Conservation (phyloP, 2,888 invertebrate species). For the Iphiclides podalirius region DNA sequence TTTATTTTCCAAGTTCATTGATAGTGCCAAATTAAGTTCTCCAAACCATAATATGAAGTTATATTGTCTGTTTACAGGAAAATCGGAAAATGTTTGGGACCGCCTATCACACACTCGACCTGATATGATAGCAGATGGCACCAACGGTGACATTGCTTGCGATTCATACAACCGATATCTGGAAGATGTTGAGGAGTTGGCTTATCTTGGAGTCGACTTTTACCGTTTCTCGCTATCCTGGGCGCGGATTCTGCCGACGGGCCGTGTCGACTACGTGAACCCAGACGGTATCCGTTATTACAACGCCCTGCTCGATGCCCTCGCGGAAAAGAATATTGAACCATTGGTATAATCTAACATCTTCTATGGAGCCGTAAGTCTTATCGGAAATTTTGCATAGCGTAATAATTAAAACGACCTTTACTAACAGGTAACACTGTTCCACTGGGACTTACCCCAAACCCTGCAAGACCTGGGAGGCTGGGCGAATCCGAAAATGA, state of each 20-base stretch:
- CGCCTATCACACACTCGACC: constrained; percentile 71
- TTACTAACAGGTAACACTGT: constrained; percentile 76
- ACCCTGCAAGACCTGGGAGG: constrained; percentile 77
- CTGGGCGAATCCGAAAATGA: constrained; percentile 75
- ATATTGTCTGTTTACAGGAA: too few species aligned
- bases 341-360: constrained; percentile 65
- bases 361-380: too few species aligned
- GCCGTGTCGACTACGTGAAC: constrained; percentile 77
- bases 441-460: constrained; percentile 85
- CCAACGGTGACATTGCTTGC: constrained; percentile 84
- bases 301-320: constrained; percentile 81
- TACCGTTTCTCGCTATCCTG: constrained; percentile 82
- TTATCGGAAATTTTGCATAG: too few species aligned
- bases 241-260: constrained; percentile 83
- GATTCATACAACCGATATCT: constrained; percentile 85
- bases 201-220: constrained; percentile 76
- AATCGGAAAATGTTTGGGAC: constrained; percentile 84
- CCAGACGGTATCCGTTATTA: constrained; percentile 83
- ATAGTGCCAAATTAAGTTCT: too few species aligned
- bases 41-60: too few species aligned
- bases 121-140: constrained; percentile 80
- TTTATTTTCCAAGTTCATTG: too few species aligned
- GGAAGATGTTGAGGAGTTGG: constrained; percentile 78
- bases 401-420: constrained; percentile 28
- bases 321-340: constrained; percentile 81